Evolutionary conservation across 2,888 invertebrate species (phyloP).

Genomic region (Sympetrum striolatum): DNA sequence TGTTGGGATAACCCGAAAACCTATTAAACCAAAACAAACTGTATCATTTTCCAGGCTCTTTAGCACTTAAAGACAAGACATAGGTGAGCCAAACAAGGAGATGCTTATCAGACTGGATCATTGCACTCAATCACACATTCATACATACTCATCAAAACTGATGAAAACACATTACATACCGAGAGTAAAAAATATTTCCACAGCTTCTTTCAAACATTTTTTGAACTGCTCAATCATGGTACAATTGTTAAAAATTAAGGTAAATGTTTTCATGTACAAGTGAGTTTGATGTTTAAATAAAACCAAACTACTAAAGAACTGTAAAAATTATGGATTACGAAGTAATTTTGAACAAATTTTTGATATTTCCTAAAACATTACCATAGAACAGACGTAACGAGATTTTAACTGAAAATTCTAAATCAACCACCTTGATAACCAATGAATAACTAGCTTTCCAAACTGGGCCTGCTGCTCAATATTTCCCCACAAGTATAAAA

Average conservation of each 20-base stretch:
- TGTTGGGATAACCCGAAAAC: slow-evolving; percentile 41
- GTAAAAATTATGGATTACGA: slow-evolving; percentile 28
- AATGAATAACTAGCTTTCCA: slow-evolving; percentile 25
- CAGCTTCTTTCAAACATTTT: slow-evolving; percentile 31
- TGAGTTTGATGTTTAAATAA: slow-evolving; percentile 34
- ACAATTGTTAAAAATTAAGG: slow-evolving; percentile 29
- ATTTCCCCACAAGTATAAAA: slow-evolving; percentile 26
- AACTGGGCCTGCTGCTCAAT: slow-evolving; percentile 35
- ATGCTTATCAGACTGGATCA: slow-evolving; percentile 38
- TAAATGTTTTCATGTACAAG: slow-evolving; percentile 37
- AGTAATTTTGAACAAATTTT: slow-evolving; percentile 25
- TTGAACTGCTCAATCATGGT: slow-evolving; percentile 37
- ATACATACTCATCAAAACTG: slow-evolving; percentile 41
- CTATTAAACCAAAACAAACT: slow-evolving; percentile 41
- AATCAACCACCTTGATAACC: slow-evolving; percentile 9
- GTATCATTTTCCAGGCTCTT: slow-evolving; percentile 42
- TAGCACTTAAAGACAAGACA: slow-evolving; percentile 40
- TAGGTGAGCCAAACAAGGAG: slow-evolving; percentile 35
- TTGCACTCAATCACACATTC: slow-evolving; percentile 34
- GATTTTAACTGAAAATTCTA: slow-evolving; percentile 31
- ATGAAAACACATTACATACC: slow-evolving; percentile 37
- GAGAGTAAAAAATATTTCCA: slow-evolving; percentile 40
- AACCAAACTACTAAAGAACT: slow-evolving; percentile 25
- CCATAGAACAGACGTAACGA: not conserved
- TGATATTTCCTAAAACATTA: slow-evolving; percentile 3